Evolutionary conservation across 2,797 vertebrate genomes (phyloP).

Genomic region (Muscicapa striata): DNA sequence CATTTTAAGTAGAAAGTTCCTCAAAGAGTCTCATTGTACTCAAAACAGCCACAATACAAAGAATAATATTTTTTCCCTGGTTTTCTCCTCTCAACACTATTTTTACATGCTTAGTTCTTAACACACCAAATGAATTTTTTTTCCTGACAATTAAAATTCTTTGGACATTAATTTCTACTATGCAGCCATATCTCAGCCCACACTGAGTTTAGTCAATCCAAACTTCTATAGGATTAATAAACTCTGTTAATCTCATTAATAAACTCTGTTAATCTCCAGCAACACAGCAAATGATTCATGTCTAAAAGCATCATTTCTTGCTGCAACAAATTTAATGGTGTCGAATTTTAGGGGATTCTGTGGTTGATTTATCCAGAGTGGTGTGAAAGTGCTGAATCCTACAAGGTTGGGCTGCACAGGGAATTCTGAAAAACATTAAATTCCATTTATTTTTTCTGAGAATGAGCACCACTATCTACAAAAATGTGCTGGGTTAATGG

Average conservation of each 20-base stretch:
- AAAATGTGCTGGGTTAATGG: background rate
- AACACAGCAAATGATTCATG: background rate
- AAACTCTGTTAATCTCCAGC: background rate
- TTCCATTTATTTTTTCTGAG: background rate
- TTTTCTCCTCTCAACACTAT: fast-evolving
- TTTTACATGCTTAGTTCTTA: background rate
- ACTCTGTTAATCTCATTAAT: background rate
- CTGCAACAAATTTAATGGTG: background rate
- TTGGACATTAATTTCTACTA: background rate
- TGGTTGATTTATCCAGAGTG: background rate
- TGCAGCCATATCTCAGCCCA: background rate
- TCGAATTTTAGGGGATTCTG: background rate
- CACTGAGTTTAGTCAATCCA: background rate
- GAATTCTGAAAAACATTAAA: background rate
- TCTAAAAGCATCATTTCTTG: background rate
- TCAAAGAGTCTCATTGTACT: background rate
- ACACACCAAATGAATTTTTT: fast-evolving
- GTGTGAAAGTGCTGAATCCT: background rate
- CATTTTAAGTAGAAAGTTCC: background rate
- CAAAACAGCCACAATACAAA: background rate
- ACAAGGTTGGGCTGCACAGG: background rate
- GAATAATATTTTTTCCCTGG: background rate
- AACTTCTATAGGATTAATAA: background rate
- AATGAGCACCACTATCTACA: background rate
- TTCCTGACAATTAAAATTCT: background rate